A percentile compares a stretch with the other conserved stretches of the same genome.
Evolutionary conservation across 92 coral and sea anemone genomes (phyloP).

Genomic region (Actinostola sp.): DNA sequence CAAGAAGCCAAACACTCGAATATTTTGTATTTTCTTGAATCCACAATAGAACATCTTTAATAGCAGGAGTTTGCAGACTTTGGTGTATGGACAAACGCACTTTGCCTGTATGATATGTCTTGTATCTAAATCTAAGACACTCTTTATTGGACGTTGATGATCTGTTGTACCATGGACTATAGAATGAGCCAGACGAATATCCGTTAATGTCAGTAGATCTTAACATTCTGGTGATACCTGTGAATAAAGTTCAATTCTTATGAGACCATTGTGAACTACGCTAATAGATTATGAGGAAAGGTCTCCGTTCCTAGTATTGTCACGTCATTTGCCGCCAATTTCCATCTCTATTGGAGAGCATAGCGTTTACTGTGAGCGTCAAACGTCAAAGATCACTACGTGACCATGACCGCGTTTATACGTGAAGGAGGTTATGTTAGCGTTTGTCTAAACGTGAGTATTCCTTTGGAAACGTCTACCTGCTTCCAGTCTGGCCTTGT

Average conservation of each 20-base stretch:
- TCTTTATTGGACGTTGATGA: conserved; percentile 20
- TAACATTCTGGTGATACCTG: conserved; percentile 3
- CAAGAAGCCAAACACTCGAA: conserved; percentile 18
- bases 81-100: conserved; percentile 6
- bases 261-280: too few species aligned
- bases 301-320: too few species aligned
- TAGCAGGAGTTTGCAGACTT: background rate
- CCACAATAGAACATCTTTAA: conserved; percentile 24
- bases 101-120: background rate
- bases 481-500: too few species aligned
- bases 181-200: background rate
- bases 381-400: too few species aligned
- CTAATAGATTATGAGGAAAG: background rate
- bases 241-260: too few species aligned
- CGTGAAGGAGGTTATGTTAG: too few species aligned
- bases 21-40: background rate
- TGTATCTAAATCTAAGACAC: conserved; percentile 33
- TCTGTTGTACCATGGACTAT: conserved; percentile 33
- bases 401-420: too few species aligned
- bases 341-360: too few species aligned
- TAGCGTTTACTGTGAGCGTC: too few species aligned
- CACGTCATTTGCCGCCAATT: too few species aligned
- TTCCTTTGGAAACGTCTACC: too few species aligned
- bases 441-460: too few species aligned
- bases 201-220: background rate